phyloP scores from a whole-genome alignment of 2,888 invertebrate genomes.

The Encarsia formosa region DNA sequence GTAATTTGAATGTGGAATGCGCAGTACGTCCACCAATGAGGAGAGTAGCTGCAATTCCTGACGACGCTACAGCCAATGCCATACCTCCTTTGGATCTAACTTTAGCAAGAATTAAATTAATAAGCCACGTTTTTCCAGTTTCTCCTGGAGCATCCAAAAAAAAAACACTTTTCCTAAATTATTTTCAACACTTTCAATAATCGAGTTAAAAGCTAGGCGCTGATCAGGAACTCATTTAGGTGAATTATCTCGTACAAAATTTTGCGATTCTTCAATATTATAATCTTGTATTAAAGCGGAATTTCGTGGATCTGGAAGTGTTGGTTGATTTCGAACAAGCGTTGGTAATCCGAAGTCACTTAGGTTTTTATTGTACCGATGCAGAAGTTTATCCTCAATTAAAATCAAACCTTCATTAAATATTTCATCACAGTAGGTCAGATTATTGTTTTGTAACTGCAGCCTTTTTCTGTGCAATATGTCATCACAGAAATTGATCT shows the following conservation, averaged over 20 bases:
- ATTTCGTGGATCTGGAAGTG: not conserved
- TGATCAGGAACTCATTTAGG: not conserved
- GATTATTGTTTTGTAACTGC: too few species aligned
- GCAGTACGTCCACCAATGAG: slow-evolving; percentile 44
- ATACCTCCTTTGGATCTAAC: slow-evolving; percentile 35
- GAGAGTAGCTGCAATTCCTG: slow-evolving; percentile 51
- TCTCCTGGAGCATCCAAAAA: slow-evolving; percentile 33
- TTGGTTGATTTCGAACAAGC: not conserved
- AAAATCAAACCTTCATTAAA: too few species aligned
- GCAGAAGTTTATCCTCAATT: too few species aligned
- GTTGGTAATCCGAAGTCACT: not conserved
- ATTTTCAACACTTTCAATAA: slow-evolving; percentile 9
- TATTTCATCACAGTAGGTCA: too few species aligned
- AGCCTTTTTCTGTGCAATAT: too few species aligned
- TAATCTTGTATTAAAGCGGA: too few species aligned
- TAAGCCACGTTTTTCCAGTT: slow-evolving; percentile 49
- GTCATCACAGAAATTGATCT: too few species aligned
- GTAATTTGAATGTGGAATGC: slow-evolving; percentile 46
- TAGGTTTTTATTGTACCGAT: too few species aligned
- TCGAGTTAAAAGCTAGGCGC: not conserved
- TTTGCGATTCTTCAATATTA: not conserved
- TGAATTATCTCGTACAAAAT: not conserved
- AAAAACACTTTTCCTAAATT: slow-evolving; percentile 28
- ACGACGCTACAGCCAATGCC: slow-evolving; percentile 47
- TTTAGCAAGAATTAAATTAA: slow-evolving; percentile 42